Evolutionary conservation across 2,113 vertebrate genomes (phyloP), one percentile per base, ranked within the genome.

Genomic region (Amphiprion percula): DNA sequence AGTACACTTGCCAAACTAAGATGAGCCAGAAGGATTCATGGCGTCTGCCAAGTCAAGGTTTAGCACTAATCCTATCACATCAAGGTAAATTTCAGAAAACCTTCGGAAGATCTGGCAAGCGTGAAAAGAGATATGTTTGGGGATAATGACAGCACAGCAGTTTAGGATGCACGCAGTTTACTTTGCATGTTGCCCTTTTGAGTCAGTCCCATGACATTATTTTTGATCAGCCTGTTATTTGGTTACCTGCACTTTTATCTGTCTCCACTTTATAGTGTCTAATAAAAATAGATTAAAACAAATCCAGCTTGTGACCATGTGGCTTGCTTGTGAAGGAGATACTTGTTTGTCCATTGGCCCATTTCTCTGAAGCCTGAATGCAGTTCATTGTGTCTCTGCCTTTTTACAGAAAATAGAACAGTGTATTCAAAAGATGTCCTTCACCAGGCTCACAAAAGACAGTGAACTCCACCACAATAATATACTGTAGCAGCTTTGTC

Each of bases 21-120:
- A 90, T 88, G 86, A 91, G 80, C 73, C 77, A 52, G 61, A 84
- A 82, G 66, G 64, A 85, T 87, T 59, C 4, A 3, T 74, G 56
- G 76, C 87, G 90, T 87, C 91, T 91, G 88, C 26, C 33, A 52
- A 9, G 21, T 68, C 41, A 74, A 73, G 67, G 85, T 84, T 93
- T 90, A 93, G 66, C 72, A 39, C 77, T 93, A 92, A 94, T 94
- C 91, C 83, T 24, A 76, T 92, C 90, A 84, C 87, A 71, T 71
- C 77, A 39, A 68, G 65, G 68, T 77, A 85, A 79, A 83, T 69
- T 79, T 54, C 6, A 15, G 54, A 71, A 58, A 85, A 68, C 30
- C 66, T 5, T 10, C 26, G 28, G 26, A 15, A 60, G 59, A 58
- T 70, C 14, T 83, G 21, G 11, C 4, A 10, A 68, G 46, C 58